Conservation (phyloP, 2,797 vertebrate genomes). For the Bovichtus diacanthus region DNA sequence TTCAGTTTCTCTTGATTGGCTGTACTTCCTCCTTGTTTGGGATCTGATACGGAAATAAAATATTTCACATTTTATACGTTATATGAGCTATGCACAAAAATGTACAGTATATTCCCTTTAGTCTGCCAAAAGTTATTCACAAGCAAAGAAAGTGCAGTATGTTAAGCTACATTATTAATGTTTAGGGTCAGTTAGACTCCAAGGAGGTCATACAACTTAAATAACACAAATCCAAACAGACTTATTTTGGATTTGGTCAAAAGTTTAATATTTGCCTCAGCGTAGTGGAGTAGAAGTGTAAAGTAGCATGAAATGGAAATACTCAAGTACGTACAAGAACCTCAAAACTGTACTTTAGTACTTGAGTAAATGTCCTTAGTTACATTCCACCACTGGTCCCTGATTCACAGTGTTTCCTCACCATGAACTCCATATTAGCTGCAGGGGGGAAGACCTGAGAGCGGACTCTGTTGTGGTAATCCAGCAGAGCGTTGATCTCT, state of each 20-base stretch:
- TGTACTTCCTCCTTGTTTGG: not conserved
- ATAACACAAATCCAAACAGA: not conserved
- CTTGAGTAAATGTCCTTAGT: not conserved
- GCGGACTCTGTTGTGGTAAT: slow-evolving; percentile 91
- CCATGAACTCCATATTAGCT: slow-evolving; percentile 94
- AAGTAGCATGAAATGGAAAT: not conserved
- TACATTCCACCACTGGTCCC: not conserved
- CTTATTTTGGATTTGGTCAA: not conserved
- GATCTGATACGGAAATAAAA: not conserved
- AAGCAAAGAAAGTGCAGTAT: too few species aligned
- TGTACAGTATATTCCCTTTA: not conserved
- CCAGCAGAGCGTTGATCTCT: slow-evolving; percentile 86
- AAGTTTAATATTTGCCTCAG: not conserved
- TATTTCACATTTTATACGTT: not conserved
- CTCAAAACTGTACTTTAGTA: not conserved
- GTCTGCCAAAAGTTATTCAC: not conserved
- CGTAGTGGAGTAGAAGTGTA: not conserved
- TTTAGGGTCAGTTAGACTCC: not conserved
- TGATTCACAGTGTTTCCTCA: slow-evolving; percentile 74
- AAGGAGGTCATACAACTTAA: not conserved
- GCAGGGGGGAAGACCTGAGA: slow-evolving; percentile 89
- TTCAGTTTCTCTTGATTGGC: not conserved
- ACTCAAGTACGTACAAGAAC: too few species aligned
- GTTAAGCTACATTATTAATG: not conserved
- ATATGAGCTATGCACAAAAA: not conserved